These are phyloP conservation scores for Rhincodon typus DNA, from an alignment of 2,797 vertebrate genomes.

Conservation along the genomic window DNA sequence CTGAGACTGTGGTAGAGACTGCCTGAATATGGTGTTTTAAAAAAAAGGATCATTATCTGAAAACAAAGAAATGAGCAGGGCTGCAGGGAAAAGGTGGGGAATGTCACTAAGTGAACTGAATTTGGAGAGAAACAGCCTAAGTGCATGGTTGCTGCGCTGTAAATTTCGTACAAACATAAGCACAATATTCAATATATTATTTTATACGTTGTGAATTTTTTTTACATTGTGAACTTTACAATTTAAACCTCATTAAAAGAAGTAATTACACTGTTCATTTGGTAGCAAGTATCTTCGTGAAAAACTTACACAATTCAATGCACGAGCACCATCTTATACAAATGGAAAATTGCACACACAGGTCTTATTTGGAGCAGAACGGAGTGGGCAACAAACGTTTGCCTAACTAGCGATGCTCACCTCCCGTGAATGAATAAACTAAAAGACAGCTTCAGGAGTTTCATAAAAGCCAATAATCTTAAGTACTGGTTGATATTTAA, in stretches of 20 bases:
- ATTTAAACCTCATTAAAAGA: not conserved
- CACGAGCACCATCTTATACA: not conserved
- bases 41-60: too few relatives aligned
- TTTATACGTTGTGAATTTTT: not conserved
- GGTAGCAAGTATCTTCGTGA: not conserved
- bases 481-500: not conserved
- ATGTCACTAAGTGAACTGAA: too few relatives aligned
- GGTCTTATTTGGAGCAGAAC: not conserved
- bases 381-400: too few relatives aligned
- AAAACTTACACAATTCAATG: not conserved
- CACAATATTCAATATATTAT: not conserved
- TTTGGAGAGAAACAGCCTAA: too few relatives aligned
- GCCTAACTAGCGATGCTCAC: too few relatives aligned
- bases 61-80: too few relatives aligned
- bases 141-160: too few relatives aligned
- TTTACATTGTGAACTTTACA: not conserved
- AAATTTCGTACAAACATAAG: not conserved
- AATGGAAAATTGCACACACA: not conserved
- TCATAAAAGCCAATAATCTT: not conserved
- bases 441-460: not conserved
- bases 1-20: too few relatives aligned
- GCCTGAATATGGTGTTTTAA: too few relatives aligned
- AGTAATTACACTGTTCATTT: not conserved
- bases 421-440: too few relatives aligned
- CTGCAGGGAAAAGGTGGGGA: too few relatives aligned